These are phyloP conservation scores for Dendrolimus kikuchii DNA, from an alignment of 1,140 invertebrate genomes.

Conservation along the genomic window DNA sequence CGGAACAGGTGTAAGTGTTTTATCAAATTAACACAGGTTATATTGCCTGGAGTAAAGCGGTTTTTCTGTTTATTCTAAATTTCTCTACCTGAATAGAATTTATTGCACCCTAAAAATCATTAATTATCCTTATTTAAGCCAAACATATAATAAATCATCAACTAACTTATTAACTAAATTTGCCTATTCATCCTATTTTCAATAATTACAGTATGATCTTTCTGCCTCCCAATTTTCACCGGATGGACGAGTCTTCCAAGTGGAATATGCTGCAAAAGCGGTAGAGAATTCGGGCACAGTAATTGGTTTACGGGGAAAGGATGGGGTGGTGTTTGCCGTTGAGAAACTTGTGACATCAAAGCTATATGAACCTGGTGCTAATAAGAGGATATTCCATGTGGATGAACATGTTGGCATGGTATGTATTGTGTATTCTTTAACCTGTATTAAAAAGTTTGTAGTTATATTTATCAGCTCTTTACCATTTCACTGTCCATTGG, in stretches of 20 bases:
- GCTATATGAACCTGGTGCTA: conserved; percentile 94
- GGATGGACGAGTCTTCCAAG: conserved; percentile 98
- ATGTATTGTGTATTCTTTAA: conserved; percentile 19
- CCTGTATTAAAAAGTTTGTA: too few relatives aligned
- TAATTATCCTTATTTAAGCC: too few relatives aligned
- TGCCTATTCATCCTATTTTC: conserved; percentile 34
- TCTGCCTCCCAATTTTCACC: conserved; percentile 99
- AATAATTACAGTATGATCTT: conserved; percentile 91
- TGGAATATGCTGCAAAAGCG: conserved; percentile 99
- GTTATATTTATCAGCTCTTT: too few relatives aligned
- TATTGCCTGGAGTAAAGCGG: background rate
- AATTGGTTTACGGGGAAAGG: conserved; percentile 94
- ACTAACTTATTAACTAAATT: conserved; percentile 12
- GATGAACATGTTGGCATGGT: conserved; percentile 97
- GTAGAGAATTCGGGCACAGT: conserved; percentile 99
- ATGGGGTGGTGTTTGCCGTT: conserved; percentile 97
- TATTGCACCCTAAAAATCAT: too few relatives aligned
- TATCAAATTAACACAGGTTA: background rate
- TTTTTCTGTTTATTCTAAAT: too few relatives aligned
- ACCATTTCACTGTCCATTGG: too few relatives aligned
- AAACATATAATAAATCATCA: background rate
- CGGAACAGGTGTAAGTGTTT: conserved; percentile 89
- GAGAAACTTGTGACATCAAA: conserved; percentile 99
- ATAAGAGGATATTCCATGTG: conserved; percentile 94
- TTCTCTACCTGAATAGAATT: too few relatives aligned